Base-by-base conservation (phyloP, 2,888 invertebrate species). In the Atethmia centrago region DNA sequence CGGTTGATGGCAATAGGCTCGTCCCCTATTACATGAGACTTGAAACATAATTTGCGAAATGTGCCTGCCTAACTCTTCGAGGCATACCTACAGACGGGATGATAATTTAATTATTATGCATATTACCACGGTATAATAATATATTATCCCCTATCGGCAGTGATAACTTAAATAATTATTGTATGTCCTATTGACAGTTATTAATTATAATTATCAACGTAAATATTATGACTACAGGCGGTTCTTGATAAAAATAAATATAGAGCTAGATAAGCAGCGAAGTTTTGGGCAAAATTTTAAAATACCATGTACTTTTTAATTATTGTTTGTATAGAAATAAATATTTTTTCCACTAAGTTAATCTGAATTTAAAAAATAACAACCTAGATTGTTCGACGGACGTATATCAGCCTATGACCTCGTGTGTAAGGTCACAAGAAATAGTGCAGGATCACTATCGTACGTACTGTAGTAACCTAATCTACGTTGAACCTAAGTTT, bases 231-330 rank as follows among this genome's bases (percentile, higher is more conserved):
- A 49, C 70, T 51, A 25, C 21, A 42, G 7, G 10, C 1, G 2
- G 19, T 40, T 63, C n/a, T 7, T 45, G n/a, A 59, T 12, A 25
- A n/a, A 74, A 67, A 51, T 16, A 58, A 31, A 59, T 42, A 14
- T 58, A n/a, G n/a, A n/a, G n/a, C 9, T 19, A 55, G 71, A 77
- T 77, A 77, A 71, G 49, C 28, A 55, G 14, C 0, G 14, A 45
- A 12, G n/a, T 55, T 55, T 40, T 40, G 7, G 45, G 12, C 25
- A 45, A 31, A 31, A 51, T 40, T 47, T 0, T 10, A 31, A 40
- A 45, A 45, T 73, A 45, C 45, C 25, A 9, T 36, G 45, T 36
- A 36, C 36, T 0, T 25, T 14, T 31, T 16, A n/a, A 45, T 61
- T 3, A 31, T 28, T 47, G 3, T n/a, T 59, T 61, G 36, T 74